Percentiles rank a stretch among this genome's conserved stretches.
Evolutionary conservation across 2,113 vertebrate genomes (phyloP).

Genomic region (Clarias magur): DNA sequence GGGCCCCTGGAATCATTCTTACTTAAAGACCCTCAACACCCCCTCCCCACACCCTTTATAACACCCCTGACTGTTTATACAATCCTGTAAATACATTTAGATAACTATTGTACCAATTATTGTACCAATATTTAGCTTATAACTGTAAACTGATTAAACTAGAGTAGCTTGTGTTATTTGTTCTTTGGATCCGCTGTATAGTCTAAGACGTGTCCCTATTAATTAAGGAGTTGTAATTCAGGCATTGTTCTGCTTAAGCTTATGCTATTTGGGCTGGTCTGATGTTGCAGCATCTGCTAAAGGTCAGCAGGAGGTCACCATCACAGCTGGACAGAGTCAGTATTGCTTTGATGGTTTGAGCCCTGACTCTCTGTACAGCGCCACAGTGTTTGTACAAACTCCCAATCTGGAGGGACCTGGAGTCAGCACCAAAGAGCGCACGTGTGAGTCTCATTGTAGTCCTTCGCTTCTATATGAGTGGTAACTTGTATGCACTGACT

Average conservation of each 20-base stretch:
- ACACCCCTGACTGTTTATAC: not conserved
- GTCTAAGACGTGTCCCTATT: not conserved
- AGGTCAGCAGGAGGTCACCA: slow-evolving; percentile 91
- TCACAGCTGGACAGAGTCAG: slow-evolving; percentile 85
- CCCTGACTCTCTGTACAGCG: slow-evolving; percentile 82
- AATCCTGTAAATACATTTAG: not conserved
- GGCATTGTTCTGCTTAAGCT: not conserved
- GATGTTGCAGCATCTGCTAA: slow-evolving; percentile 64
- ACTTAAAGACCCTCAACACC: too few relatives aligned
- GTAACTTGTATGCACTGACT: not conserved
- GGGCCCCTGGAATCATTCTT: too few relatives aligned
- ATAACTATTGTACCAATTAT: not conserved
- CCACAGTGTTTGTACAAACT: slow-evolving; percentile 89
- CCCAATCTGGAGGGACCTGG: slow-evolving; percentile 93
- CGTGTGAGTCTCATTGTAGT: slow-evolving; percentile 71
- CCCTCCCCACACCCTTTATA: too few relatives aligned
- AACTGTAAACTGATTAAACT: not conserved
- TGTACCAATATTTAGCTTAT: too few relatives aligned
- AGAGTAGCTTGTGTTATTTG: not conserved
- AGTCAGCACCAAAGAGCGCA: slow-evolving; percentile 80
- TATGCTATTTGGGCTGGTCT: not conserved
- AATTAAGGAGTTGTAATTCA: not conserved
- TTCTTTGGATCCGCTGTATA: not conserved
- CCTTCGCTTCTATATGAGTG: not conserved
- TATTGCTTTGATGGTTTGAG: slow-evolving; percentile 91